phyloP scores from a whole-genome alignment of 2,113 vertebrate genomes.

The Nibea coibor region DNA sequence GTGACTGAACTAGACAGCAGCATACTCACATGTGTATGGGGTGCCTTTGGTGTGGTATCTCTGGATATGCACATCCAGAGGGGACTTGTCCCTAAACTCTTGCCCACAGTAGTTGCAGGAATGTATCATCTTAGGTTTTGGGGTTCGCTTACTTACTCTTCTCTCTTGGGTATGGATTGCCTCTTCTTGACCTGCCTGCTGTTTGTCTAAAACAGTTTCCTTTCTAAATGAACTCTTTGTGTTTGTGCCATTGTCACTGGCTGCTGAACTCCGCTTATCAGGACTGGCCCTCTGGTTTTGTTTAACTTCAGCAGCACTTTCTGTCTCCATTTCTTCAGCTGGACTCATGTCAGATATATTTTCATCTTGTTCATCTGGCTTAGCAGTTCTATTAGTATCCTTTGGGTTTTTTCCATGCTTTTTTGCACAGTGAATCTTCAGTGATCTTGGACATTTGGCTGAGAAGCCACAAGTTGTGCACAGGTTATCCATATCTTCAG shows the following conservation, averaged over 20 bases:
- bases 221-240: constrained; percentile 22
- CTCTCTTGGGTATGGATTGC: constrained; percentile 40
- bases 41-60: constrained; percentile 80
- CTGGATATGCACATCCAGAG: constrained; percentile 80
- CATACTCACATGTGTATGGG: constrained; percentile 73
- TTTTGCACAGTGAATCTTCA: constrained; percentile 83
- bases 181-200: constrained; percentile 49
- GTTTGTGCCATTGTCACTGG: constrained; percentile 16
- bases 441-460: constrained; percentile 79
- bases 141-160: constrained; percentile 74
- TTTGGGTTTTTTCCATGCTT: constrained; percentile 68
- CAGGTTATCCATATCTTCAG: constrained; percentile 37
- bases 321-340: constrained; percentile 51
- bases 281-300: constrained; percentile 25
- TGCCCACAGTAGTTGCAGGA: constrained; percentile 83
- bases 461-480: constrained; percentile 78
- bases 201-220: constrained; percentile 26
- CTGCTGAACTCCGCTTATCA: constrained; percentile 20
- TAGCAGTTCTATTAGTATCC: constrained; percentile 23
- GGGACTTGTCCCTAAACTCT: constrained; percentile 78
- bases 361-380: constrained; percentile 23
- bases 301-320: constrained; percentile 23
- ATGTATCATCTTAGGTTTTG: constrained; percentile 79
- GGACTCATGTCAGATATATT: constrained; percentile 30
- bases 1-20: background rate